phyloP scores from a whole-genome alignment of 2,797 vertebrate genomes.

The Moxostoma hubbsi region DNA sequence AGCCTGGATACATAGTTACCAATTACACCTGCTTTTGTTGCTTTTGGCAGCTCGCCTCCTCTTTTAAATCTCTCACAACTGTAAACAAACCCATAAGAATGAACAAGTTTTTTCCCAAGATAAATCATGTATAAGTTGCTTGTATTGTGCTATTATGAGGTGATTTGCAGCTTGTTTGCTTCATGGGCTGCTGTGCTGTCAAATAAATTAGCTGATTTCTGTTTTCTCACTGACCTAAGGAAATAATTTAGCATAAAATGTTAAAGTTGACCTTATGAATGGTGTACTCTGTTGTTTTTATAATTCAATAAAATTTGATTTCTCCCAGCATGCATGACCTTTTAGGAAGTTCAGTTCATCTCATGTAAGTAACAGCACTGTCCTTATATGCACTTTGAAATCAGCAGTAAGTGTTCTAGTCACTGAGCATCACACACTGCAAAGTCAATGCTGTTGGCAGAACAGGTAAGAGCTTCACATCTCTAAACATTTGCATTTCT shows the following conservation, averaged over 20 bases:
- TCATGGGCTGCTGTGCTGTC: background rate
- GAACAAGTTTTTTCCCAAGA: background rate
- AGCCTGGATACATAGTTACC: slow-evolving; percentile 62
- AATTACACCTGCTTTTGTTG: slow-evolving; percentile 62
- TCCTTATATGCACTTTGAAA: background rate
- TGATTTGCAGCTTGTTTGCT: background rate
- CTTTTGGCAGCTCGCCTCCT: slow-evolving; percentile 55
- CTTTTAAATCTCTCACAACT: slow-evolving; percentile 56
- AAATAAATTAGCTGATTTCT: background rate
- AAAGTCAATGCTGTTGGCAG: background rate
- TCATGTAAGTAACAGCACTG: background rate
- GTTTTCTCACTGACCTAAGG: background rate
- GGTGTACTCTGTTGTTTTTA: background rate
- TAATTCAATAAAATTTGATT: background rate
- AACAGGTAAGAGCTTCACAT: background rate
- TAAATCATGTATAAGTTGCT: background rate
- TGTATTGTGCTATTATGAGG: background rate
- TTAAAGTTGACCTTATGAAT: background rate
- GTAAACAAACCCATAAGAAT: slow-evolving; percentile 28
- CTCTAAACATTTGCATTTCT: background rate
- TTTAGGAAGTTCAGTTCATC: background rate
- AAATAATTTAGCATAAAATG: background rate
- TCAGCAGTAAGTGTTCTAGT: background rate
- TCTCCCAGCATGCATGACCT: background rate
- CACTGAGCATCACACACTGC: background rate